Evolutionary conservation across 2,113 vertebrate species (phyloP), one percentile per base, ranked within the genome.

Genomic region (Grallaria varia): DNA sequence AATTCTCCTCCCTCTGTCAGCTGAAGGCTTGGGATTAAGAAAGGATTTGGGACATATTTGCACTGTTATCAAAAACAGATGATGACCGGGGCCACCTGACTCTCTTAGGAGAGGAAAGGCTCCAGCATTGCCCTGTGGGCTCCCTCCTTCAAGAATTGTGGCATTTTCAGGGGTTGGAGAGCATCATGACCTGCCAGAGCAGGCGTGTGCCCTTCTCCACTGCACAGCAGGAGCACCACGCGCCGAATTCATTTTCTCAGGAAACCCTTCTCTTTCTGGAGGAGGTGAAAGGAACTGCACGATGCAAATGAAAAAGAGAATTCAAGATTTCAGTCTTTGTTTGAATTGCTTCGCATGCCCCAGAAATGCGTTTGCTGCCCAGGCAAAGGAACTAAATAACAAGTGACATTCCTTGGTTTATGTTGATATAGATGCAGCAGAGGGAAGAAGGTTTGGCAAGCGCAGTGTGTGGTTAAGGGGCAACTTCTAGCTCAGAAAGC

Each of bases 1-100:
- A 87, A 72, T 88, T 78, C 76, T 81, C 86, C 84, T 84, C 88
- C 77, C 60, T 90, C 89, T 84, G 42, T 95, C 90, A 87, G 90
- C 92, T 95, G 89, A 93, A 96, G 86, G 52, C 33, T 90, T 23
- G 66, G 84, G 88, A 76, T 92, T 78, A 74, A 86, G 76, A 75
- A 81, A 67, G 88, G 88, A 55, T 81, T 81, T 75, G 80, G 55
- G 88, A 52, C 3, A 6, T 42, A 13, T 55, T n/a, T 62, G 69
- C 47, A 12, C 8, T 21, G 5, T 71, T 74, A 62, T 0, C 82
- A 71, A 53, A 84, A 81, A 4, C 87, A 92, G 88, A 52, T 78
- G 88, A 83, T 53, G 76, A 56, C 92, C 35, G 39, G 87, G 79
- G 79, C 67, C 68, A 23, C 42, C 1, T 53, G 81, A 27, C 40